These are phyloP conservation scores for Cantharis rufa DNA, from an alignment of 2,888 invertebrate species.

Conservation along the genomic window DNA sequence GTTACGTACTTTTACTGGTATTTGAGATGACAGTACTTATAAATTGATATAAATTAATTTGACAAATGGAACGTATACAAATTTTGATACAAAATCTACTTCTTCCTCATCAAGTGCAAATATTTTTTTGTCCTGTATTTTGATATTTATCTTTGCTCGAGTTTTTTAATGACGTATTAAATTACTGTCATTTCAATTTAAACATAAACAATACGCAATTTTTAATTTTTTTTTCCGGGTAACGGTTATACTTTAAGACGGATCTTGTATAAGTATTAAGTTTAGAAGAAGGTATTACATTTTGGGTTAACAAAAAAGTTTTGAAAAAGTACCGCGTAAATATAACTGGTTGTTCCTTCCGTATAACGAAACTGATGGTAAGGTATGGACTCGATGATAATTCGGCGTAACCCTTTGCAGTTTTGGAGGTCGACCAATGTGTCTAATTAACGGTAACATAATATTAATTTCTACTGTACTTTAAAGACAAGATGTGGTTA, in stretches of 20 bases:
- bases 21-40: background rate
- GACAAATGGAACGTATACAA: background rate
- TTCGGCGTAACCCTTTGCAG: background rate
- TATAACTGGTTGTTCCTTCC: background rate
- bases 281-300: background rate
- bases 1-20: background rate
- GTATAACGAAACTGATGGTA: background rate
- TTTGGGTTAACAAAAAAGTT: background rate
- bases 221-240: background rate
- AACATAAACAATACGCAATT: background rate
- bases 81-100: background rate
- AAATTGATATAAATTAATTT: background rate
- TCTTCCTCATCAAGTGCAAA: background rate
- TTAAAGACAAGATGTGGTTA: conserved; percentile 14
- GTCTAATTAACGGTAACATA: background rate
- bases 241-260: background rate
- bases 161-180: background rate
- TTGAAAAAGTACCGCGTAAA: background rate
- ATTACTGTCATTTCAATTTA: background rate
- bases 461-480: background rate
- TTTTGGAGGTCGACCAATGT: background rate
- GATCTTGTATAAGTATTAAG: background rate
- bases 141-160: background rate
- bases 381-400: background rate
- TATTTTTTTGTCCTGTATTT: background rate